Percentiles rank a stretch among this genome's conserved stretches.
Evolutionary conservation across 2,113 vertebrate species (phyloP).

Genomic region (Ramphastos sulfuratus): DNA sequence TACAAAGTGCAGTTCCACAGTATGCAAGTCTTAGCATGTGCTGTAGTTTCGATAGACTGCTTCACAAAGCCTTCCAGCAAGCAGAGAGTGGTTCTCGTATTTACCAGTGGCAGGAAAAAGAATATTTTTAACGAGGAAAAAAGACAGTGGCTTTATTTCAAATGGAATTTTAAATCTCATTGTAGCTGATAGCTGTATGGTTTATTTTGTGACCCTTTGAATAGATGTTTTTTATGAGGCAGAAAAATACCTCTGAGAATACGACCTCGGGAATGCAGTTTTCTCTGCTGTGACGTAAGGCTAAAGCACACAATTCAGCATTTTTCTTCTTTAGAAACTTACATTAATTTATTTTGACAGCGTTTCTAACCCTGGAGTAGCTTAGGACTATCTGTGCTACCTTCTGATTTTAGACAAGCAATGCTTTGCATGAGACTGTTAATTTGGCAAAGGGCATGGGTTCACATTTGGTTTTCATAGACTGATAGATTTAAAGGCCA

Average conservation of each 20-base stretch:
- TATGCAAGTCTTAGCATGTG: fast-evolving
- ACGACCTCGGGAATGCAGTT: background rate
- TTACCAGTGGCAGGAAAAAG: background rate
- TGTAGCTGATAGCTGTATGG: background rate
- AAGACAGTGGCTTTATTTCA: background rate
- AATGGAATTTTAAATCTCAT: background rate
- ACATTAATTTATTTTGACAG: constrained; percentile 52
- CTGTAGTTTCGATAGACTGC: background rate
- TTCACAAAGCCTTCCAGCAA: background rate
- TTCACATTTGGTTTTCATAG: constrained; percentile 70
- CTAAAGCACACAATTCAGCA: background rate
- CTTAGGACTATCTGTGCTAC: constrained; percentile 33
- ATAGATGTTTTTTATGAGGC: background rate
- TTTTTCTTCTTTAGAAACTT: constrained; percentile 4
- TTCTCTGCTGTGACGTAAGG: background rate
- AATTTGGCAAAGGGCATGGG: constrained; percentile 57
- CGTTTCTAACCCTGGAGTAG: constrained; percentile 18
- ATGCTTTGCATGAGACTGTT: constrained; percentile 43
- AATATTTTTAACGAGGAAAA: background rate
- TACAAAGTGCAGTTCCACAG: background rate
- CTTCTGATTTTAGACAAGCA: constrained; percentile 35
- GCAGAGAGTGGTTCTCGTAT: background rate
- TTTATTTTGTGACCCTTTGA: background rate
- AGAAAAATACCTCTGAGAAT: background rate
- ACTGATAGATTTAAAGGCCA: constrained; percentile 55